Conservation (phyloP, 2,888 invertebrate species). For the Diarsia dahlii region DNA sequence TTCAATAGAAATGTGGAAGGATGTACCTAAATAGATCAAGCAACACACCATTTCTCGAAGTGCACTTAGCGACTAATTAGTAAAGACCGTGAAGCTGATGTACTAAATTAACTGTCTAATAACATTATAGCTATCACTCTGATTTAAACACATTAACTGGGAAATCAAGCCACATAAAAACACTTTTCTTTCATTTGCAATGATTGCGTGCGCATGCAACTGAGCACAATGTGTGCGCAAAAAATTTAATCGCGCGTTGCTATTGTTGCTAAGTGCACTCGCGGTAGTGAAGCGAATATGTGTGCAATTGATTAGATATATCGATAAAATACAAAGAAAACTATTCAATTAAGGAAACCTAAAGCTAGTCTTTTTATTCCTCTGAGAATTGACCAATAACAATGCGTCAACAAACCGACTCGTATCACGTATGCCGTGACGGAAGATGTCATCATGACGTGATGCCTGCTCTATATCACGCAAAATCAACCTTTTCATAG, state of each 20-base stretch:
- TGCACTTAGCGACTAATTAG: not conserved
- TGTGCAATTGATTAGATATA: not conserved
- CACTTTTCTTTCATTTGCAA: conserved; percentile 29
- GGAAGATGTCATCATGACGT: too few species aligned
- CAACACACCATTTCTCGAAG: not conserved
- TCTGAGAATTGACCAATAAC: not conserved
- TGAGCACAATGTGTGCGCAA: conserved; percentile 14
- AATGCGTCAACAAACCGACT: too few species aligned
- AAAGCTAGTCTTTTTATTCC: not conserved
- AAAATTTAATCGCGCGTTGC: conserved; percentile 29
- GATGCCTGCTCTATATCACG: too few species aligned
- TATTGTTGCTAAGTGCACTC: conserved; percentile 17
- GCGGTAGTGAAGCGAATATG: conserved; percentile 13
- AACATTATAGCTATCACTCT: not conserved
- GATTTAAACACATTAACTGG: not conserved
- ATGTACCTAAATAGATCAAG: not conserved
- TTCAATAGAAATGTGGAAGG: not conserved
- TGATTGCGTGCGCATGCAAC: conserved; percentile 26
- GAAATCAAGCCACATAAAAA: not conserved
- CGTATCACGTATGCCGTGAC: too few species aligned
- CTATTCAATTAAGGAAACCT: not conserved
- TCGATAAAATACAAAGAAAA: not conserved
- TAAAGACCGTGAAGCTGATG: too few species aligned
- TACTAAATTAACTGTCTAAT: not conserved
- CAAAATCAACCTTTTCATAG: too few species aligned